These are phyloP conservation scores for Physocephala rufipes DNA, from an alignment of 2,888 invertebrate species.

Conservation along the genomic window DNA sequence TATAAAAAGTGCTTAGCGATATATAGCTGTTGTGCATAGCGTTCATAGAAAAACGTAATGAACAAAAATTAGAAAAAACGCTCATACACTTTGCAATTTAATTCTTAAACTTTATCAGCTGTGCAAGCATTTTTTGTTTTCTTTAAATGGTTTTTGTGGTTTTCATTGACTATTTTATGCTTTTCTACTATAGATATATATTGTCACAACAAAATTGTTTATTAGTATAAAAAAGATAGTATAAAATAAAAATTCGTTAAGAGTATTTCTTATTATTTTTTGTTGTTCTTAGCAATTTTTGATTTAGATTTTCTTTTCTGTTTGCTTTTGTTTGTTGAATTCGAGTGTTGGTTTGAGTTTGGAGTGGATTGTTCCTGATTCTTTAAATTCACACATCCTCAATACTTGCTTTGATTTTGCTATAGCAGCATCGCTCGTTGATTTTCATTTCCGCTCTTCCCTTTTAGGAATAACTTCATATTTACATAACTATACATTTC, in stretches of 20 bases:
- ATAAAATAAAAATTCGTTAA: slow-evolving; percentile 14
- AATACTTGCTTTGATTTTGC: slow-evolving; percentile 26
- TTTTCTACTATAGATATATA: slow-evolving; percentile 9
- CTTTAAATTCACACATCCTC: background rate
- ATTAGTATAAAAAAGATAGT: background rate
- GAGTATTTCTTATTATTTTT: background rate
- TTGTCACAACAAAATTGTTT: slow-evolving; percentile 11
- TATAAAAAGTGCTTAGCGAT: no score
- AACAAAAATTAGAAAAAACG: no score
- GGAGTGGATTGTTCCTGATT: slow-evolving; percentile 15
- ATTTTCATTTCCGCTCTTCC: background rate
- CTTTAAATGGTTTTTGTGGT: no score
- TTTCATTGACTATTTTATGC: background rate
- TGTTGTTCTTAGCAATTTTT: no score
- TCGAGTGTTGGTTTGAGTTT: background rate
- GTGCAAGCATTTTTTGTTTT: no score
- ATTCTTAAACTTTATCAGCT: no score
- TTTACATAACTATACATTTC: slow-evolving; percentile 85
- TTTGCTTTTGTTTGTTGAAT: slow-evolving; percentile 14
- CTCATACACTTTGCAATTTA: no score
- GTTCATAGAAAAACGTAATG: no score
- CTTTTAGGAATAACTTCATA: slow-evolving; percentile 41
- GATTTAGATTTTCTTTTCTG: background rate
- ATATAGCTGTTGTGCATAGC: no score
- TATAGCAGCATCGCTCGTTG: slow-evolving; percentile 4